phyloP scores from a whole-genome alignment of 2,113 vertebrate genomes.

The Sebastes fasciatus region DNA sequence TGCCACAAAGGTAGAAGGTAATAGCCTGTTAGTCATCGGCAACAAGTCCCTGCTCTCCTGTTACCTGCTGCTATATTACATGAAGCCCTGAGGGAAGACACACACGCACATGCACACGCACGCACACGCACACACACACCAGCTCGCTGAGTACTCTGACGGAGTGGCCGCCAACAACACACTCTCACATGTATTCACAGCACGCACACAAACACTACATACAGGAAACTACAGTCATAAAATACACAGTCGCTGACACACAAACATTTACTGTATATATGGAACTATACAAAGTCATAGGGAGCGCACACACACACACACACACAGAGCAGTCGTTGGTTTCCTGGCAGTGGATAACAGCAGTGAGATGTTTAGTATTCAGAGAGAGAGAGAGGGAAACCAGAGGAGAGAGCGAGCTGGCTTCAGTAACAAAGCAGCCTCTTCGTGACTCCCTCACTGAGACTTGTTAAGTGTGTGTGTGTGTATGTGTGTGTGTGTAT shows the following conservation, averaged over 20 bases:
- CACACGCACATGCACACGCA: constrained; percentile 19
- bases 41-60: constrained; percentile 21
- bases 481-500: constrained; percentile 10
- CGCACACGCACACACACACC: background rate
- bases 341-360: constrained; percentile 36
- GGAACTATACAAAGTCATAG: background rate
- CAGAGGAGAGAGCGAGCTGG: constrained; percentile 32
- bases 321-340: constrained; percentile 8
- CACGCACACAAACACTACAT: background rate
- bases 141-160: background rate
- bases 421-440: constrained; percentile 52
- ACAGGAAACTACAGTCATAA: background rate
- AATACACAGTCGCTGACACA: background rate
- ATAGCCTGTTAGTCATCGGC: constrained; percentile 16
- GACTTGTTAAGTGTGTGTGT: background rate
- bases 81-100: background rate
- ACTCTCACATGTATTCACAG: background rate
- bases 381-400: constrained; percentile 34
- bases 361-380: constrained; percentile 66
- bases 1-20: background rate
- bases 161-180: background rate
- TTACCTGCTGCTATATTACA: constrained; percentile 7
- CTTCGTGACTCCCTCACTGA: constrained; percentile 34
- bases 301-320: constrained; percentile 16
- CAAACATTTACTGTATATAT: background rate